A percentile compares a stretch with the other conserved stretches of the same genome.
phyloP scores from a whole-genome alignment of 2,113 vertebrate species.

The Arvicanthis niloticus region DNA sequence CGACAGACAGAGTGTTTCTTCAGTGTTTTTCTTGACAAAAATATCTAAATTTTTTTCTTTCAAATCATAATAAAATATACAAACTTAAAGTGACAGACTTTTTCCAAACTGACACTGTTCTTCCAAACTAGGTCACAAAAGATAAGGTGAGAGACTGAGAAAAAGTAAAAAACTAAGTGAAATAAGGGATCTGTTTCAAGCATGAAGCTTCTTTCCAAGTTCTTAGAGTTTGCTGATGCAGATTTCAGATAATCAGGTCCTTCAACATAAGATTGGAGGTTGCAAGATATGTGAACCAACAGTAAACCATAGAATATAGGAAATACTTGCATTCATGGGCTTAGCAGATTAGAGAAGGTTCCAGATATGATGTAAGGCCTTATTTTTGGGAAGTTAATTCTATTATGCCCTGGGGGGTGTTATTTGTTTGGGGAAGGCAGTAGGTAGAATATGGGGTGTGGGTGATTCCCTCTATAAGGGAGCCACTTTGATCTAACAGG shows the following conservation, averaged over 20 bases:
- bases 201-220: neutral
- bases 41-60: neutral
- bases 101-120: neutral
- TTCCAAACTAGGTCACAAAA: neutral
- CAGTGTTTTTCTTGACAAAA: neutral
- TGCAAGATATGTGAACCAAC: neutral
- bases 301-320: neutral
- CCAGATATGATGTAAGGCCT: neutral
- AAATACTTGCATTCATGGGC: neutral
- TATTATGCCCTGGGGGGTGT: neutral
- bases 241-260: neutral
- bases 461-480: neutral
- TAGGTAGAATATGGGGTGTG: neutral
- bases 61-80: neutral
- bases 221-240: neutral
- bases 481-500: neutral
- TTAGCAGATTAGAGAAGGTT: neutral
- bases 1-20: neutral
- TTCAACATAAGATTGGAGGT: neutral
- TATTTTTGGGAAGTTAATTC: neutral
- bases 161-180: conserved; percentile 37
- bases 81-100: neutral
- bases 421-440: neutral
- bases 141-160: neutral
- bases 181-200: neutral